Base-by-base conservation (phyloP, 1,140 invertebrate genomes). In the Anoplolepis gracilipes region DNA sequence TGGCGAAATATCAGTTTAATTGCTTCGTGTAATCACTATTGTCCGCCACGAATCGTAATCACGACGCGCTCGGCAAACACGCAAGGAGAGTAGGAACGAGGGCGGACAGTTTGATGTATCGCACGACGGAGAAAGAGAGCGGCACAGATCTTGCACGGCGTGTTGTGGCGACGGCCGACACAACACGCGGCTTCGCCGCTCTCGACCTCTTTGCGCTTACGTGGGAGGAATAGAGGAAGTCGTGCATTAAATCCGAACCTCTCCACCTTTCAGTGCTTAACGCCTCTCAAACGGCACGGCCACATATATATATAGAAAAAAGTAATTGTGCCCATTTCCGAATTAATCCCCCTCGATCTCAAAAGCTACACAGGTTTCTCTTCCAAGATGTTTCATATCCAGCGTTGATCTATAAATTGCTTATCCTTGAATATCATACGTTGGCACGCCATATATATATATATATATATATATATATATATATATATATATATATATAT, bases 201-300 rank as follows among this genome's bases (percentile, higher is more conserved):
- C 61, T 28, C 88, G 89, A 91, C 90, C 90, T 92, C 90, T 91
- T 91, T 92, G 90, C 62, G 81, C 84, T 42, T 85, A 91, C 91
- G 92, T 92, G 91, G 92, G 91, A 88, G 91, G 90, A 92, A 92
- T 92, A 91, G 46, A 49, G 92, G 92, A 92, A 92, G 92, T 92
- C 89, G 91, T 76, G 87, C 85, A 92, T 92, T 92, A 92, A 91
- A 92, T 88, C 87, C 87, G 88, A 90, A 88, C 81, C 84, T 92
- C 88, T 92, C 88, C 79, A 90, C 79, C 90, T 91, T 91, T 91
- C 90, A 91, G 86, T 90, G 86, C 72, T 90, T 90, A 88, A 89
- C 61, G 86, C 85, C 89, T 90, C 86, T 90, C 79, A 91, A 91
- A 91, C 91, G 84, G 86, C 85, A 82, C 28, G 76, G 19, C 36